Evolutionary conservation across 1,140 invertebrate genomes (phyloP).

Genomic region (Pantala flavescens): DNA sequence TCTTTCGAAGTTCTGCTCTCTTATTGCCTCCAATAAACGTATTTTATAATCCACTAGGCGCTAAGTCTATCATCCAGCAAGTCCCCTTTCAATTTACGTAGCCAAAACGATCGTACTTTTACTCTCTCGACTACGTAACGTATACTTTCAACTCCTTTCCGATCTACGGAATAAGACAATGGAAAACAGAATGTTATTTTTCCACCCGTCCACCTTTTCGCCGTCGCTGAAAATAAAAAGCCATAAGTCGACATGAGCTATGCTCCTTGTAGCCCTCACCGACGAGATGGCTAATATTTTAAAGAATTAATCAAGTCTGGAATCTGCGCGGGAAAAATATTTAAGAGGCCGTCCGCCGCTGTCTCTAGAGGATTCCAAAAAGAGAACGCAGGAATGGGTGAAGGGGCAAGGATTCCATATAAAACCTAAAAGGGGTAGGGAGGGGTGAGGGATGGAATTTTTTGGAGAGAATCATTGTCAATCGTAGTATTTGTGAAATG

Average conservation of each 20-base stretch:
- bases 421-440: neutral
- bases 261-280: neutral
- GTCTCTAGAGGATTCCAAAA: neutral
- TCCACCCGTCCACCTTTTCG: neutral
- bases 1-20: no score
- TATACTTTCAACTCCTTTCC: no score
- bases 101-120: no score
- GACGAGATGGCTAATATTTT: conserved; percentile 4
- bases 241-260: neutral
- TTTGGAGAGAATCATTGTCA: no score
- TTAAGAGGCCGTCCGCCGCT: conserved; percentile 6
- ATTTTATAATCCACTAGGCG: no score
- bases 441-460: neutral
- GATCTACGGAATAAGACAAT: no score
- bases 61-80: no score
- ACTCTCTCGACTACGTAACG: no score
- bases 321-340: conserved; percentile 9
- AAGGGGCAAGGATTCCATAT: neutral
- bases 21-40: no score
- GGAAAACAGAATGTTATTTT: no score
- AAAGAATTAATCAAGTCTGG: neutral
- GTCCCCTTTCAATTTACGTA: no score
- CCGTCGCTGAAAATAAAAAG: neutral
- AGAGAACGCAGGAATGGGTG: neutral
- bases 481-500: no score